Evolutionary conservation across 2,113 vertebrate species (phyloP), one percentile per base, ranked within the genome.

Genomic region (Corynorhinus townsendii): DNA sequence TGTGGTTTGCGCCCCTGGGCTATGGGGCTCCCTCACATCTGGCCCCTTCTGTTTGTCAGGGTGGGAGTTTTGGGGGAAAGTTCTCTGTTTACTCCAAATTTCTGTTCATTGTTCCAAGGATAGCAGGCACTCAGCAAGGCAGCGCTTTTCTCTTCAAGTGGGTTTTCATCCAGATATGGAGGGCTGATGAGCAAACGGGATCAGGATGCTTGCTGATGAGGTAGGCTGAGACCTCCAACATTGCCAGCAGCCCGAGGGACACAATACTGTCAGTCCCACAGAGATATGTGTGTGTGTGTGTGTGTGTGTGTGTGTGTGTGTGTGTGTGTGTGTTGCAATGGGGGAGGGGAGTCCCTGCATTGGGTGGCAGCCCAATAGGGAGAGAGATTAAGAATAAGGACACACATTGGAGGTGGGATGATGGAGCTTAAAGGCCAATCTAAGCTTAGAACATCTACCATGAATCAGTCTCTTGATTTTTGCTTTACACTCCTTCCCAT

Each of bases 1-100:
- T 16, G 45, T 45, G 59, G 17, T 73, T 66, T 52, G 68, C 9
- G 8, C 11, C 11, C 52, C 10, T 1, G 2, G 19, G 38, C 79
- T 64, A 5, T 0, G 3, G 0, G 16, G 35, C 69, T 43, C 30
- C 1, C 26, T 62, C 1, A 0, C 0, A 3, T 35, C 45, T 28
- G 38, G 28, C 54, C 35, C 14, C 6, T 22, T 54, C 20, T 54
- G 56, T 24, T 52, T 26, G 14, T 54, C 76, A 73, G 45, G 14
- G 26, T 81, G 28, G 24, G 10, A 28, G 14, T 40, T 89, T 80
- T 28, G 30, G 30, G 28, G 28, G 17, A 33, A 52, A 64, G 20
- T 47, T 45, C 45, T 86, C 38, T n/a, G 5, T 59, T 69, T 89
- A 35, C 19, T 16, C 35, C 69, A 52, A 3, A 0, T 82, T 77